These are phyloP conservation scores for Pangasius mekongensis DNA, from an alignment of 2,797 vertebrate species.

Conservation along the genomic window DNA sequence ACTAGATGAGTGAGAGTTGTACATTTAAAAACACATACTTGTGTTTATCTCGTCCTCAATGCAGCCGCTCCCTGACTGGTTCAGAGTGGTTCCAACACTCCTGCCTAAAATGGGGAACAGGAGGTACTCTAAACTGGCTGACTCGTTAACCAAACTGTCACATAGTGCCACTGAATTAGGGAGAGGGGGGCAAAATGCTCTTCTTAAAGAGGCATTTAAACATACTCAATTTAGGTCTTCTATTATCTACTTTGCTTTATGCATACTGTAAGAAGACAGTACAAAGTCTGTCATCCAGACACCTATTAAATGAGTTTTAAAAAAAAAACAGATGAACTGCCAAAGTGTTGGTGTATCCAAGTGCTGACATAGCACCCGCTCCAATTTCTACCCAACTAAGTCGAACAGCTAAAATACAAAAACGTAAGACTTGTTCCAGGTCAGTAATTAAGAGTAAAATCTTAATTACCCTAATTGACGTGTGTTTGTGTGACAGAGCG, in stretches of 20 bases:
- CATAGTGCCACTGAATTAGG: not conserved
- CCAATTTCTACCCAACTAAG: slow-evolving; percentile 5
- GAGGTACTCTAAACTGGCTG: slow-evolving; percentile 39
- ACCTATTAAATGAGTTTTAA: not conserved
- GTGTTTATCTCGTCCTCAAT: not conserved
- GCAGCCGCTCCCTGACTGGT: not conserved
- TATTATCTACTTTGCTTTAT: slow-evolving; percentile 1
- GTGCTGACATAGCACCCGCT: not conserved
- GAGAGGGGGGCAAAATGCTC: not conserved
- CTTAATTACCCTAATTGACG: slow-evolving; percentile 21
- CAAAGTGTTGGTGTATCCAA: not conserved
- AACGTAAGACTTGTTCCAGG: slow-evolving; percentile 26
- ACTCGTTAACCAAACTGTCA: slow-evolving; percentile 34
- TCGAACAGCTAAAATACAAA: slow-evolving; percentile 24
- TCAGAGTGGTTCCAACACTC: slow-evolving; percentile 13
- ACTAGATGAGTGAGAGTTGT: not conserved
- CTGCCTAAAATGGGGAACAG: slow-evolving; percentile 37
- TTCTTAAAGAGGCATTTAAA: not conserved
- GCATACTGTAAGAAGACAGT: not conserved
- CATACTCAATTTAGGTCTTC: not conserved
- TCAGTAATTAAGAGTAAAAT: slow-evolving; percentile 21
- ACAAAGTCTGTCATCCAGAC: not conserved
- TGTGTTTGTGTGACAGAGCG: slow-evolving; percentile 37
- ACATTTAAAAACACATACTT: not conserved
- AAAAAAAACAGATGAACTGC: not conserved